Conservation (phyloP, 2,797 vertebrate species). For the Phrynocephalus forsythii region DNA sequence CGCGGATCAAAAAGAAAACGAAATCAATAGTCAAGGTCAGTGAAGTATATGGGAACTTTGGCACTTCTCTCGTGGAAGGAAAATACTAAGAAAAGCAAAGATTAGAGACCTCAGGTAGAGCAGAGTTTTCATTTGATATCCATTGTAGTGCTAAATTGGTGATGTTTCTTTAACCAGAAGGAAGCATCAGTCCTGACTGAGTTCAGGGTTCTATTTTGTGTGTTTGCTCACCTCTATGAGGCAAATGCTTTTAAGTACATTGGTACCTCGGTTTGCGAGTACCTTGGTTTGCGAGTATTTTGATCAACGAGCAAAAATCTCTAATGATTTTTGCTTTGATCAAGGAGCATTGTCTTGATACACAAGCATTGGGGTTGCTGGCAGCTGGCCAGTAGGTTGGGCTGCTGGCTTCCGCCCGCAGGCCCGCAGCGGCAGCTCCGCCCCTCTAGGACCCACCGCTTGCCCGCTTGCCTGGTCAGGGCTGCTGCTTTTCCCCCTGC, state of each 20-base stretch:
- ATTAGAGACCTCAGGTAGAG: background rate
- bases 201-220: background rate
- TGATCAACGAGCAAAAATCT: no score
- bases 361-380: no score
- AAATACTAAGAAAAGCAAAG: conserved; percentile 1
- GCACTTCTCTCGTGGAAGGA: conserved; percentile 23
- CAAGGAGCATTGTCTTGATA: no score
- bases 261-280: no score
- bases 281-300: no score
- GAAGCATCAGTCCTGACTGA: background rate
- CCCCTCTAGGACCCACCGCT: no score
- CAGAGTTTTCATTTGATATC: background rate
- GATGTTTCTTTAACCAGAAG: background rate
- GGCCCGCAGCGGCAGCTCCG: no score
- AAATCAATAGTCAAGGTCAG: conserved; percentile 96
- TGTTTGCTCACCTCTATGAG: background rate
- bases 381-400: no score
- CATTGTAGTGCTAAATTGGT: background rate
- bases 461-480: no score
- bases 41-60: background rate
- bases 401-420: no score
- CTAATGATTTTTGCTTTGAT: no score
- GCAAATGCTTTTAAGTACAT: background rate
- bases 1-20: conserved; percentile 99
- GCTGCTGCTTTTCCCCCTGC: no score